Conservation (phyloP, 2,888 invertebrate species). For the Aphidoletes aphidimyza region DNA sequence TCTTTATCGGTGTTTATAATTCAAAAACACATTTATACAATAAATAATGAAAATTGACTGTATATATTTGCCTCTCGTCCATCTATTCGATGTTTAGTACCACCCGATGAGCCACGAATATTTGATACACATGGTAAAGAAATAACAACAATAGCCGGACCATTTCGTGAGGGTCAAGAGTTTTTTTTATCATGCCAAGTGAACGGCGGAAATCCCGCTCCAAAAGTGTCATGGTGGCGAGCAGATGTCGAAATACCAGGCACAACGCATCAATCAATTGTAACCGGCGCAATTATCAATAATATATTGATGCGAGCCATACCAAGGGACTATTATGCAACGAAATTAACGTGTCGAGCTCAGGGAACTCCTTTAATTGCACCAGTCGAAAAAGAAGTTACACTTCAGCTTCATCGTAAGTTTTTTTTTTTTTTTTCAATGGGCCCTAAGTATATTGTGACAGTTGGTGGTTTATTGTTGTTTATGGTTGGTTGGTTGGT, state of each 20-base stretch:
- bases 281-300: slow-evolving; percentile 75
- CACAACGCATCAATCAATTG: slow-evolving; percentile 74
- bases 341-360: slow-evolving; percentile 81
- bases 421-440: no score
- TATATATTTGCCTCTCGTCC: no score
- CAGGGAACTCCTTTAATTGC: slow-evolving; percentile 78
- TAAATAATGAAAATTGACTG: no score
- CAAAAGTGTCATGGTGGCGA: slow-evolving; percentile 81
- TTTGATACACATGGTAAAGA: slow-evolving; percentile 85
- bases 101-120: slow-evolving; percentile 82
- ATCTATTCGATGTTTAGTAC: slow-evolving; percentile 77
- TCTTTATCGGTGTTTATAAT: no score
- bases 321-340: slow-evolving; percentile 77
- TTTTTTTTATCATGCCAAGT: slow-evolving; percentile 87
- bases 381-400: slow-evolving; percentile 77
- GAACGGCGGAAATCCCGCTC: slow-evolving; percentile 53
- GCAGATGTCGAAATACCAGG: slow-evolving; percentile 79
- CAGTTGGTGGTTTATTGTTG: no score
- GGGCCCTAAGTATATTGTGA: no score
- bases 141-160: slow-evolving; percentile 81
- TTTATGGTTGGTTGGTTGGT: no score
- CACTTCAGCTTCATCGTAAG: slow-evolving; percentile 78
- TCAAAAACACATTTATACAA: no score
- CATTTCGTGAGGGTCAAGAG: slow-evolving; percentile 87
- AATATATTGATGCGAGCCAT: slow-evolving; percentile 80